Percentiles rank a stretch among this genome's conserved stretches.
Evolutionary conservation across 2,888 invertebrate species (phyloP).

Genomic region (Furcula furcula): DNA sequence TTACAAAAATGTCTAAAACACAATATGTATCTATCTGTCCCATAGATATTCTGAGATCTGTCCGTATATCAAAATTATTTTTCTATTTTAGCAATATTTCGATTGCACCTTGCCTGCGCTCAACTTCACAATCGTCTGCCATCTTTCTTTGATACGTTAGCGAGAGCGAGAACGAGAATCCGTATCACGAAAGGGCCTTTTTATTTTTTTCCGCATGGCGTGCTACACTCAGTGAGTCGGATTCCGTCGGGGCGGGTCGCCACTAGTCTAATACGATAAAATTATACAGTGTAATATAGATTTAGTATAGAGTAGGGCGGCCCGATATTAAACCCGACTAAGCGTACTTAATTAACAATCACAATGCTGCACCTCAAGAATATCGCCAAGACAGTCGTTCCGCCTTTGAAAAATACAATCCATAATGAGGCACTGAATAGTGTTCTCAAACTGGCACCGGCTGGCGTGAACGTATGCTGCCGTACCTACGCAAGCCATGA

Average conservation of each 20-base stretch:
- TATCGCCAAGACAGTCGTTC: slow-evolving; percentile 83
- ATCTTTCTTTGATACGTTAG: slow-evolving; percentile 28
- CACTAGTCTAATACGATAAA: slow-evolving; percentile 55
- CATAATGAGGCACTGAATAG: slow-evolving; percentile 82
- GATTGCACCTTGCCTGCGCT: slow-evolving; percentile 13
- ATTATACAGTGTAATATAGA: slow-evolving; percentile 58
- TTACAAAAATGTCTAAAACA: too few relatives aligned
- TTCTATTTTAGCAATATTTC: neutral
- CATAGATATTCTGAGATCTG: too few relatives aligned
- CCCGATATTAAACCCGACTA: slow-evolving; percentile 66
- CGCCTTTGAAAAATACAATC: slow-evolving; percentile 78
- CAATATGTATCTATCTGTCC: too few relatives aligned
- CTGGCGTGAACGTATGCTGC: slow-evolving; percentile 78
- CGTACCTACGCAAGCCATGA: slow-evolving; percentile 84
- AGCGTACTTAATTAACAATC: slow-evolving; percentile 59
- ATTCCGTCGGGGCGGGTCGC: slow-evolving; percentile 77
- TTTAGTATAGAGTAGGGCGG: slow-evolving; percentile 66
- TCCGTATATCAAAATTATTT: too few relatives aligned
- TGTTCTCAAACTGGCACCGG: slow-evolving; percentile 83
- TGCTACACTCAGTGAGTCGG: slow-evolving; percentile 62
- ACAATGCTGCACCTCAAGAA: slow-evolving; percentile 89
- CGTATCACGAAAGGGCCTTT: slow-evolving; percentile 50
- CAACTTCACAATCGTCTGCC: slow-evolving; percentile 26
- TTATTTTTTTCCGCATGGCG: slow-evolving; percentile 48
- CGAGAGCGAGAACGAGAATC: slow-evolving; percentile 44